Conservation (phyloP, 2,888 invertebrate species). For the Harpagoxenus sublaevis region DNA sequence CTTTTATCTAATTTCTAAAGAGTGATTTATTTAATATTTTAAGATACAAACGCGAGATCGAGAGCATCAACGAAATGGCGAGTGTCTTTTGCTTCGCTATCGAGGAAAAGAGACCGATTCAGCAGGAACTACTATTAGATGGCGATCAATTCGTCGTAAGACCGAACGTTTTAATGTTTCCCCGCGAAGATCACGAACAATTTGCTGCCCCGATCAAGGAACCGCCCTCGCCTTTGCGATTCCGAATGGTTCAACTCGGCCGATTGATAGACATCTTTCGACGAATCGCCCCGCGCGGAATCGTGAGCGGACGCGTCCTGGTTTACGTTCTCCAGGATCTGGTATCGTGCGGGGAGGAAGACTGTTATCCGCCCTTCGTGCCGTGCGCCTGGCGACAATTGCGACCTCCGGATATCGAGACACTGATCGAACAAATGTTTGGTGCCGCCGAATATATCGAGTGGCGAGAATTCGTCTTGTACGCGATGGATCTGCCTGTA, state of each 20-base stretch:
- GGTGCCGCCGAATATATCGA: slow-evolving; percentile 88
- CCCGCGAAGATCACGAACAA: slow-evolving; percentile 57
- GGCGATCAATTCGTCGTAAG: slow-evolving; percentile 87
- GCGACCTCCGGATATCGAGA: slow-evolving; percentile 86
- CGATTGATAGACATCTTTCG: slow-evolving; percentile 83
- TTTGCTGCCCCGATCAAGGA: slow-evolving; percentile 46
- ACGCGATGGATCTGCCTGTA: slow-evolving; percentile 88
- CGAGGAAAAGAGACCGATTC: slow-evolving; percentile 87
- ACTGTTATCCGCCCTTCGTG: slow-evolving; percentile 84
- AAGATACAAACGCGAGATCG: slow-evolving; percentile 84
- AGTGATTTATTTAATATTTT: neutral
- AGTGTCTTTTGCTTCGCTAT: slow-evolving; percentile 83
- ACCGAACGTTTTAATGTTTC: slow-evolving; percentile 85
- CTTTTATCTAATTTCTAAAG: neutral
- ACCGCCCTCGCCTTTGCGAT: slow-evolving; percentile 64
- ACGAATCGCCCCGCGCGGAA: slow-evolving; percentile 85
- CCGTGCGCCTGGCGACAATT: slow-evolving; percentile 85
- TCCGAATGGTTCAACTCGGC: slow-evolving; percentile 78
- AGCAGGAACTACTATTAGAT: slow-evolving; percentile 87
- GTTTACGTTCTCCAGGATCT: slow-evolving; percentile 88
- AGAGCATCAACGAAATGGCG: slow-evolving; percentile 81
- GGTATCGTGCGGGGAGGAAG: slow-evolving; percentile 86
- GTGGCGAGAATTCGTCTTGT: slow-evolving; percentile 90
- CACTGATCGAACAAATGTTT: slow-evolving; percentile 87
- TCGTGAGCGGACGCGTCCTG: slow-evolving; percentile 86